Evolutionary conservation across 2,797 vertebrate species (phyloP), one percentile per base, ranked within the genome.

Genomic region (Macropus fuliginosus): DNA sequence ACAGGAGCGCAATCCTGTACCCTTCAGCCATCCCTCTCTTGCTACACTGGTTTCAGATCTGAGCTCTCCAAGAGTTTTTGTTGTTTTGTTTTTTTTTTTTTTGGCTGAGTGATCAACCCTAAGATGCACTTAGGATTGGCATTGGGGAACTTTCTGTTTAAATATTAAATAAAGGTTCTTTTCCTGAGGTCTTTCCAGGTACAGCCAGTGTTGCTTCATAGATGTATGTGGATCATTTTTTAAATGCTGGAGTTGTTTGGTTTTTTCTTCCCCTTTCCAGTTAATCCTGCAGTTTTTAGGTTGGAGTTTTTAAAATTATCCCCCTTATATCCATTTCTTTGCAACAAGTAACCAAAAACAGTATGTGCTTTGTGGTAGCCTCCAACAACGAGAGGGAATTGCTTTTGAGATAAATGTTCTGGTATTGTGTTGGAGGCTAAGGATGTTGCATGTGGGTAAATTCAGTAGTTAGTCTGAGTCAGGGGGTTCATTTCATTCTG

Each of bases 141-240:
- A 96, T 95, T 96, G 96, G 96, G 90, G 46, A 94, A 21, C 2
- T 92, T 74, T 91, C 62, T 92, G 50, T 31, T 93, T 28, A 93
- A 97, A 96, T 95, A 91, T 95, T 94, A 93, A 98, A 74, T 87
- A 97, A 87, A 97, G 95, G 97, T 98, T 89, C 95, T 97, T 97
- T 97, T 95, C 96, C 95, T 95, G 96, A 96, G 96, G 94, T 95
- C 96, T 97, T 96, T 95, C 96, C 5, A 95, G 97, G 97, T 97
- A 94, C 93, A 97, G 93, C 96, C 96, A 97, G 96, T 97, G 93
- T 97, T 97, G 96, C 95, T 96, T 56, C 59, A 91, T 96, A 93
- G 96, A 93, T 96, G 54, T 55, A 92, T 93, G 91, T 96, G 95
- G 56, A 90, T 97, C 94, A 93, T 87, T 87, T 95, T 96, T 93